Percentiles rank a stretch among this genome's conserved stretches.
Conservation (phyloP, 2,113 vertebrate species). For the Cheilinus undulatus region DNA sequence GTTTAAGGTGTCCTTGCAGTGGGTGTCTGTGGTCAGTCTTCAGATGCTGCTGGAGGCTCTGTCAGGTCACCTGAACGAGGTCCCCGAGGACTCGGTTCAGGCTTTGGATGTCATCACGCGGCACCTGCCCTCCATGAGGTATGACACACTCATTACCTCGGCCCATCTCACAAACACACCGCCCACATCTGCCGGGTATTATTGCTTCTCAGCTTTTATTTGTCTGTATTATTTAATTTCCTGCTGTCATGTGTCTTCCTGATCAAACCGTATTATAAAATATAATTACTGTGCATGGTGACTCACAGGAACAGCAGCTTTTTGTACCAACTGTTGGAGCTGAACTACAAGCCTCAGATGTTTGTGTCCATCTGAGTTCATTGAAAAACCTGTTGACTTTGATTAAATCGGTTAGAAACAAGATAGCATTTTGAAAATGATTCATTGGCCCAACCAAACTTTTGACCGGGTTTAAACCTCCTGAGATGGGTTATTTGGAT, state of each 20-base stretch:
- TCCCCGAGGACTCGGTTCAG: conserved; percentile 97
- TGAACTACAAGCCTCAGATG: background rate
- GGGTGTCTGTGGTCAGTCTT: conserved; percentile 98
- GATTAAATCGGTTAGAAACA: background rate
- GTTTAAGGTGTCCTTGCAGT: conserved; percentile 98
- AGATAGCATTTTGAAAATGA: too few species aligned
- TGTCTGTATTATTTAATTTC: conserved; percentile 23
- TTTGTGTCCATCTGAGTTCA: background rate
- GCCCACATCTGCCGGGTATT: background rate
- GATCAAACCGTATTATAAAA: conserved; percentile 12
- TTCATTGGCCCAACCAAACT: too few species aligned
- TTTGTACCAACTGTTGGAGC: background rate
- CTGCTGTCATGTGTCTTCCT: conserved; percentile 7
- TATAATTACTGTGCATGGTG: background rate
- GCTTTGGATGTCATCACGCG: conserved; percentile 98
- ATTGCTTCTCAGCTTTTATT: conserved; percentile 32
- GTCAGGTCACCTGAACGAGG: conserved; percentile 95
- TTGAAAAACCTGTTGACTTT: background rate
- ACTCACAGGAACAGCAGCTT: background rate
- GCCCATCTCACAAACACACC: background rate
- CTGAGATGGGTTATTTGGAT: too few species aligned
- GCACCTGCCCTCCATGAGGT: conserved; percentile 99
- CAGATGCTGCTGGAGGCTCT: conserved; percentile 97
- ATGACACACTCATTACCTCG: background rate
- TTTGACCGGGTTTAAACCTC: too few species aligned